These are phyloP conservation scores for Catostomus latipinnis DNA, from an alignment of 2,797 vertebrate genomes.

Conservation along the genomic window DNA sequence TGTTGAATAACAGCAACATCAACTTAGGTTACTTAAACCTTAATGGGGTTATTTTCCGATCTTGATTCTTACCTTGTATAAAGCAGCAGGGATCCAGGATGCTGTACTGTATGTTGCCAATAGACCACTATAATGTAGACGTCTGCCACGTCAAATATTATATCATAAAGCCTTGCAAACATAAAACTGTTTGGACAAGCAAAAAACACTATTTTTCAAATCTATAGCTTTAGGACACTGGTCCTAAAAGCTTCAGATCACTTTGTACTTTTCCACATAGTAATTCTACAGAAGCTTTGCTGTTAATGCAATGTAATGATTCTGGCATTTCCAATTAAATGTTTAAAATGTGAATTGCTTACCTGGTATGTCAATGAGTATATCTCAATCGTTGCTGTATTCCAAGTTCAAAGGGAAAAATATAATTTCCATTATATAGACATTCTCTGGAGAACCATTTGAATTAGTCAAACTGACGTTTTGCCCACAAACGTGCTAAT, in stretches of 20 bases:
- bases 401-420: neutral
- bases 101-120: neutral
- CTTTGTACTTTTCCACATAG: neutral
- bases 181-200: neutral
- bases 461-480: neutral
- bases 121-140: conserved; percentile 13
- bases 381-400: neutral
- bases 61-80: conserved; percentile 29
- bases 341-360: conserved; percentile 24
- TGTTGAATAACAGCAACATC: conserved; percentile 22
- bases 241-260: neutral
- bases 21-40: neutral
- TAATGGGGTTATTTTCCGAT: conserved; percentile 26
- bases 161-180: conserved; percentile 19
- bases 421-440: neutral
- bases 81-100: conserved; percentile 39
- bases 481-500: conserved; percentile 7
- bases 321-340: conserved; percentile 20
- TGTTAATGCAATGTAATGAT: neutral
- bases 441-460: conserved; percentile 1
- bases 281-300: conserved; percentile 15
- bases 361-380: neutral
- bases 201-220: neutral
- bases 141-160: conserved; percentile 33
- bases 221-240: neutral